Evolutionary conservation across 2,797 vertebrate genomes (phyloP).

Genomic region (Otolemur crassicaudatus): DNA sequence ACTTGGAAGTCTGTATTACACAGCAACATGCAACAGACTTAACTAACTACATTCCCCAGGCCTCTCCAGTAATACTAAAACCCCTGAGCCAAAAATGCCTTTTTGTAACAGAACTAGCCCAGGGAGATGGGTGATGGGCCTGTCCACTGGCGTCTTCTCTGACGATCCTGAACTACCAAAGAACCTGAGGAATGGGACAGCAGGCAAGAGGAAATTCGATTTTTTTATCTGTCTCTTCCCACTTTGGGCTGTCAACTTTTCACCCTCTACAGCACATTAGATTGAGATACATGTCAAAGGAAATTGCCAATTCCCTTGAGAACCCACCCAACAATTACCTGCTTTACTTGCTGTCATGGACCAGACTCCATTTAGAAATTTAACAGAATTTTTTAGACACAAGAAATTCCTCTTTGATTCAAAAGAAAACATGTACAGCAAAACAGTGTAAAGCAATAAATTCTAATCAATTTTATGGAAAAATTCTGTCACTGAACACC

Average conservation of each 20-base stretch:
- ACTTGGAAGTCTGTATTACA: conserved; percentile 44
- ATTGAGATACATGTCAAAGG: not conserved
- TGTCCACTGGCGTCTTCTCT: not conserved
- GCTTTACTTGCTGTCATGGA: conserved; percentile 4
- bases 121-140: not conserved
- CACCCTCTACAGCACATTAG: not conserved
- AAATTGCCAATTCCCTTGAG: not conserved
- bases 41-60: not conserved
- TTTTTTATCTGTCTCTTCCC: not conserved
- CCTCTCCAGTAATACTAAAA: conserved; percentile 23
- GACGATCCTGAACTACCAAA: not conserved
- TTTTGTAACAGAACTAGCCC: not conserved
- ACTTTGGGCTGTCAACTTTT: not conserved
- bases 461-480: conserved; percentile 57
- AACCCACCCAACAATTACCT: conserved; percentile 32
- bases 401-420: conserved; percentile 61
- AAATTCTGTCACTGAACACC: conserved; percentile 57
- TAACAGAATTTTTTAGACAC: conserved; percentile 55
- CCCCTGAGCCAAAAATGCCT: not conserved
- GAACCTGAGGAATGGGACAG: not conserved
- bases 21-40: conserved; percentile 20
- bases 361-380: conserved; percentile 1
- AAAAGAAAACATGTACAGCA: conserved; percentile 61
- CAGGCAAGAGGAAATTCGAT: not conserved
- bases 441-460: conserved; percentile 36